phyloP scores from a whole-genome alignment of 2,888 invertebrate species.

The Aspidiotus destructor region DNA sequence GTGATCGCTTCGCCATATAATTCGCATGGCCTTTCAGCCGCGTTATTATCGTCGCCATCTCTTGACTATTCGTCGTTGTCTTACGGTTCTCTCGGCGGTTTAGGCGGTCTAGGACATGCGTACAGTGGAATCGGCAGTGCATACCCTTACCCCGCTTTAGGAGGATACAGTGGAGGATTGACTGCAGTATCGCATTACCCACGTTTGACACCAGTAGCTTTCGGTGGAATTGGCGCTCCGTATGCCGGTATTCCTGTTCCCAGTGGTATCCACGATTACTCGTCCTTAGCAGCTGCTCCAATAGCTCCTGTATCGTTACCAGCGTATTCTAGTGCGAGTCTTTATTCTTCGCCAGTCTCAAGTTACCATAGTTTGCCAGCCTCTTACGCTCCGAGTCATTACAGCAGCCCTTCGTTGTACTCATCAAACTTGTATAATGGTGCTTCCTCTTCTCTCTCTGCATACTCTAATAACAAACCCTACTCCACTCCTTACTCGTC shows the following conservation, averaged over 20 bases:
- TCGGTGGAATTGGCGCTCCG: too few species aligned
- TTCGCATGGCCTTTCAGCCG: too few species aligned
- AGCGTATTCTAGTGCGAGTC: constrained; percentile 10
- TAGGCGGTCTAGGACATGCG: too few species aligned
- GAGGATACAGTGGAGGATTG: too few species aligned
- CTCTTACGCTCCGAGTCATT: background rate
- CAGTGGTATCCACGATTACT: too few species aligned
- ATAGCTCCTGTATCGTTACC: constrained; percentile 5
- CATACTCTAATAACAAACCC: constrained; percentile 5
- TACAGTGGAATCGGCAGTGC: too few species aligned
- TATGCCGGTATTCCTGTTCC: too few species aligned
- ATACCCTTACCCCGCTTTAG: too few species aligned
- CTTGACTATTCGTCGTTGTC: background rate
- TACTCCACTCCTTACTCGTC: constrained; percentile 9
- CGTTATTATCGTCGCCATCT: background rate
- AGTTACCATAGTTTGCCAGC: background rate
- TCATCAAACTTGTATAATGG: background rate
- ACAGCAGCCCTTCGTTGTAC: constrained; percentile 15
- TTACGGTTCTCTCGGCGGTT: too few species aligned
- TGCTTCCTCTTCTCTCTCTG: constrained; percentile 7
- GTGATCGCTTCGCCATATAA: too few species aligned
- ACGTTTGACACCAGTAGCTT: too few species aligned
- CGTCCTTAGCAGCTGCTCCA: background rate
- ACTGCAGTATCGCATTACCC: too few species aligned
- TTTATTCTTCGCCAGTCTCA: background rate